Conservation (phyloP, 2,113 vertebrate species). For the Alethe castanea region DNA sequence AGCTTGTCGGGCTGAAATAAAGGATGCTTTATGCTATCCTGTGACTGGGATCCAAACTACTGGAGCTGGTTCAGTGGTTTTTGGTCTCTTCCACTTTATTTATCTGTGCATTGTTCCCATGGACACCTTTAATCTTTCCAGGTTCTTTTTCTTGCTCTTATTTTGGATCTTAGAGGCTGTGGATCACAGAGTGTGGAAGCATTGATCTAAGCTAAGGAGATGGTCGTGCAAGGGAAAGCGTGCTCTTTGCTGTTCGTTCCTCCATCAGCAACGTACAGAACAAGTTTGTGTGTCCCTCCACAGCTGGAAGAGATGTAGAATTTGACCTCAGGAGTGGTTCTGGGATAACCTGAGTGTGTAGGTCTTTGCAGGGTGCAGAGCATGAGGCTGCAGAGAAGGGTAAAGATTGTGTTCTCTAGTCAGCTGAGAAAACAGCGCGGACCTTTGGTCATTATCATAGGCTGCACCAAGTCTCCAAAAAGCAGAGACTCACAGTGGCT, state of each 20-base stretch:
- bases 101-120: not conserved
- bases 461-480: not conserved
- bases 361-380: not conserved
- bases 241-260: not conserved
- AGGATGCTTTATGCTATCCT: not conserved
- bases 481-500: not conserved
- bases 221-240: not conserved
- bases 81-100: not conserved
- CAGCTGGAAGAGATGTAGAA: rapidly evolving
- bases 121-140: not conserved
- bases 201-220: not conserved
- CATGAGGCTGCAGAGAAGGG: not conserved
- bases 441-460: not conserved
- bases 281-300: not conserved
- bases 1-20: not conserved
- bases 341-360: too few relatives aligned
- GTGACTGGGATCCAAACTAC: not conserved
- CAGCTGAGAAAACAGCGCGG: not conserved
- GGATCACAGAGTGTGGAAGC: not conserved
- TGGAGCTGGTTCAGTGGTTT: not conserved
- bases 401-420: not conserved
- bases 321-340: not conserved
- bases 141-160: not conserved
- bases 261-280: not conserved
- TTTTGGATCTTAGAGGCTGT: not conserved